These are phyloP conservation scores for Heterohyrax brucei DNA, from an alignment of 2,797 vertebrate species.

Conservation along the genomic window DNA sequence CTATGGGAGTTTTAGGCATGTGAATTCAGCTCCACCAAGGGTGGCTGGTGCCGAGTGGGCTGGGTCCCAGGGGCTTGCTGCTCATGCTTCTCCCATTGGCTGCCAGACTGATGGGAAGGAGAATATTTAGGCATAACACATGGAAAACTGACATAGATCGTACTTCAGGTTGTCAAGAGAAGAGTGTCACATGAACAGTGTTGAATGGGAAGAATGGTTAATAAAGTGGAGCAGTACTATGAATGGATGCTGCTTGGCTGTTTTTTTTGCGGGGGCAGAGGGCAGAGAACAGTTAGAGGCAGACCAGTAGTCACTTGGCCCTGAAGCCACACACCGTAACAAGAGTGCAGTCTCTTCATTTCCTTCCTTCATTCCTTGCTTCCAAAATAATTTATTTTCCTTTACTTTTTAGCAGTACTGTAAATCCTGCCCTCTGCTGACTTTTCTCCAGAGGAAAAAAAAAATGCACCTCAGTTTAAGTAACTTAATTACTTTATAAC, in stretches of 20 bases:
- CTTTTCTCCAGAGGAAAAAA: constrained; percentile 62
- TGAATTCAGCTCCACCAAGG: background rate
- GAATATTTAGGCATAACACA: background rate
- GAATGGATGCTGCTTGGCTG: background rate
- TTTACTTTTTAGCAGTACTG: background rate
- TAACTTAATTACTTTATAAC: constrained; percentile 68
- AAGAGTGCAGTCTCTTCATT: background rate
- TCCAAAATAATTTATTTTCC: background rate
- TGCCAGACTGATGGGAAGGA: background rate
- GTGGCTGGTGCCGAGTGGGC: background rate
- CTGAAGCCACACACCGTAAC: rapidly evolving
- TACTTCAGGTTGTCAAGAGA: background rate
- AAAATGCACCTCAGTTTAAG: background rate
- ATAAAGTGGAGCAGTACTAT: rapidly evolving
- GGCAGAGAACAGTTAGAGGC: background rate
- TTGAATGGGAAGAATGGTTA: background rate
- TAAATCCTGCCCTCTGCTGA: constrained; percentile 55
- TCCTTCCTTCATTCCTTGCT: rapidly evolving
- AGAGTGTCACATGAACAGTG: background rate
- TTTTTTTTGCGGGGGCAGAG: background rate
- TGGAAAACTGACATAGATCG: background rate
- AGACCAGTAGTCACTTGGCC: background rate
- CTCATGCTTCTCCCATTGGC: background rate
- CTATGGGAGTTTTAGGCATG: background rate
- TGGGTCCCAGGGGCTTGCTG: background rate